Evolutionary conservation across 2,113 vertebrate genomes (phyloP).

Genomic region (Elaphurus davidianus): DNA sequence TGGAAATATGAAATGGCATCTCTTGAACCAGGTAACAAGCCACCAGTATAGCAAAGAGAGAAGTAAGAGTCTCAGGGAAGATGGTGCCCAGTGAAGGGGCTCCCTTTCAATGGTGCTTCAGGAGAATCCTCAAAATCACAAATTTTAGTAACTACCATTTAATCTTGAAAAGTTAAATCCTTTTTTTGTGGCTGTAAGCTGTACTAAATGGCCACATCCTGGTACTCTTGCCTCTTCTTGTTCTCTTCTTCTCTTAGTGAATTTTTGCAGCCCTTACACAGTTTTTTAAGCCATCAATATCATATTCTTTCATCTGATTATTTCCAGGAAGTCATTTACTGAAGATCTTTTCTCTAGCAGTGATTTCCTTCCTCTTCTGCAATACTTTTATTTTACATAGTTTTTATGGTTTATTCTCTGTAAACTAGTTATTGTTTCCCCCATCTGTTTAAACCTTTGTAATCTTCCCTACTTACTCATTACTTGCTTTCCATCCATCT

Average conservation of each 20-base stretch:
- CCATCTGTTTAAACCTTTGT: not conserved
- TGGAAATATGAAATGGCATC: not conserved
- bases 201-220: not conserved
- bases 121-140: not conserved
- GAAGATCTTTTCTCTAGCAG: not conserved
- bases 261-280: not conserved
- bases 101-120: not conserved
- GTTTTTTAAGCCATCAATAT: not conserved
- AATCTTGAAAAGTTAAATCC: not conserved
- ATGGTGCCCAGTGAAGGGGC: not conserved
- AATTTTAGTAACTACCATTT: not conserved
- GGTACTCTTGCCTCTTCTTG: not conserved
- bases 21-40: not conserved
- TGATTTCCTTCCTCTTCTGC: not conserved
- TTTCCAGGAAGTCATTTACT: conserved; percentile 12
- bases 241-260: not conserved
- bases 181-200: not conserved
- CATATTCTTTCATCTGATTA: not conserved
- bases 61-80: not conserved
- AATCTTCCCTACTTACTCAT: not conserved
- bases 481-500: not conserved
- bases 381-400: not conserved
- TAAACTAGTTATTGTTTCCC: not conserved
- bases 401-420: conserved; percentile 20
- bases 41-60: not conserved